A percentile compares a stretch with the other conserved stretches of the same genome.
Evolutionary conservation across 2,113 vertebrate species (phyloP).

Genomic region (Pluvialis apricaria): DNA sequence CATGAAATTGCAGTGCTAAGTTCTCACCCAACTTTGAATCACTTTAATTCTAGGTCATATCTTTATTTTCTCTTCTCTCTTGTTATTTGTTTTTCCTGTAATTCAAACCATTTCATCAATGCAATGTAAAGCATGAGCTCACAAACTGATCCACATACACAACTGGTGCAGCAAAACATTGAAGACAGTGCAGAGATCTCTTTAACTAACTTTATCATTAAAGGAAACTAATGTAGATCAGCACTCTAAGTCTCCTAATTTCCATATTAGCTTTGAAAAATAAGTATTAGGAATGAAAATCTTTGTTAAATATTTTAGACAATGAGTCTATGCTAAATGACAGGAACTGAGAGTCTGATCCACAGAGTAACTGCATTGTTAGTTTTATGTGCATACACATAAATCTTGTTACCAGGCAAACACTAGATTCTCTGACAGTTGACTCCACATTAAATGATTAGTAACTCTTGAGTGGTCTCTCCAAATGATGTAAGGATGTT

Average conservation of each 20-base stretch:
- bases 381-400: background rate
- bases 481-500: background rate
- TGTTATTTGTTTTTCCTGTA: background rate
- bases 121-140: background rate
- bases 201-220: background rate
- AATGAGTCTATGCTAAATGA: background rate
- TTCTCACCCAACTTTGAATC: background rate
- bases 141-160: background rate
- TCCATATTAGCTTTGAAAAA: background rate
- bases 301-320: background rate
- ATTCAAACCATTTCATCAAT: background rate
- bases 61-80: background rate
- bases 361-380: background rate
- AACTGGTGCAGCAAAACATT: background rate
- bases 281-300: background rate
- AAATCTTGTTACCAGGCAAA: background rate
- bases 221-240: background rate
- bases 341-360: background rate
- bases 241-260: background rate
- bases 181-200: background rate
- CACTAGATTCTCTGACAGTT: background rate
- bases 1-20: background rate
- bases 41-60: background rate
- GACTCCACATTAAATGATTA: background rate
- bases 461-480: background rate